Evolutionary conservation across 2,797 vertebrate species (phyloP), one percentile per base, ranked within the genome.

Genomic region (Yasuhikotakia modesta): DNA sequence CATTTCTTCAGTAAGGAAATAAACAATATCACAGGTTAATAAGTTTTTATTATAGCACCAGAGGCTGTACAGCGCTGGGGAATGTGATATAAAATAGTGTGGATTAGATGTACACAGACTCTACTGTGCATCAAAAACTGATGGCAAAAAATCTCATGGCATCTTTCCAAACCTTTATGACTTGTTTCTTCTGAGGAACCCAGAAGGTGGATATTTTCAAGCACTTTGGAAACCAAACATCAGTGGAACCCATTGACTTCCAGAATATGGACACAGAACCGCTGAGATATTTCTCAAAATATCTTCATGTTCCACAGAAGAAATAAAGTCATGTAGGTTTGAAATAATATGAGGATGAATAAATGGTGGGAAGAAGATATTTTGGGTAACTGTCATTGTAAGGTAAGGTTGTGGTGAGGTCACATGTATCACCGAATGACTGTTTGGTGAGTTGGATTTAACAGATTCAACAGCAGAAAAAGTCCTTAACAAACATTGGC

Each of bases 31-130:
- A 79, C 64, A 72, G 90, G 92, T 95, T 94, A 93, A 93, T 94
- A 43, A 11, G 90, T 89, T 94, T 93, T 96, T 96, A 96, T 97
- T 96, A 93, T 94, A 96, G 94, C 94, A 96, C 94, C 95, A 95
- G 93, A 94, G 94, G 90, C 94, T 95, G 92, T 91, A 95, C 94
- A 96, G 93, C 90, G 89, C 90, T 89, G 90, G 90, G 90, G 94
- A 83, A 89, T 79, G 88, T 78, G 83, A 82, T 39, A 39, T 7
- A 39, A 39, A 6, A 93, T 87, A 86, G 88, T 82, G 91, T 88
- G 91, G 91, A 93, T 91, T 89, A 86, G 89, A 89, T 92, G 91
- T 86, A 94, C 84, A 89, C 91, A 92, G 88, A 86, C 88, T 93
- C 88, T 81, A 81, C 81, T 83, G 69, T 77, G 79, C 61, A 53